Conservation (phyloP, 2,113 vertebrate species). For the Prolemur simus region DNA sequence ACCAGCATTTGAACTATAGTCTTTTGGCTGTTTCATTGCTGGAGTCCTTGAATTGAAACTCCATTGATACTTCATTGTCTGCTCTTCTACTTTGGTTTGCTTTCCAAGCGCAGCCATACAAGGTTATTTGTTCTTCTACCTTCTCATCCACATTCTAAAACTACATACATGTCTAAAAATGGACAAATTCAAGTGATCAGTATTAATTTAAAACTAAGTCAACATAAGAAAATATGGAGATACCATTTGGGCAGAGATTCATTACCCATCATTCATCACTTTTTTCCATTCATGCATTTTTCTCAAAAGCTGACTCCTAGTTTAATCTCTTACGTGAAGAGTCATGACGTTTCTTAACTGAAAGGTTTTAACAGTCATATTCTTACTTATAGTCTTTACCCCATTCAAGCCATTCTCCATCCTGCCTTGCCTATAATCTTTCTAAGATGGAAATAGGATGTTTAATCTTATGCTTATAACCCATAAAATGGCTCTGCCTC, state of each 20-base stretch:
- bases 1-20: background rate
- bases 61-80: background rate
- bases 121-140: background rate
- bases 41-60: background rate
- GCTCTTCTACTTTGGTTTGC: background rate
- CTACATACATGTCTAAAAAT: background rate
- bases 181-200: background rate
- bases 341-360: background rate
- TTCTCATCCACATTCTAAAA: background rate
- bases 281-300: background rate
- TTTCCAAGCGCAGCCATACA: background rate
- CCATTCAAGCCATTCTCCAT: background rate
- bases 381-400: background rate
- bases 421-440: background rate
- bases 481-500: background rate
- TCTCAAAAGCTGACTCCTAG: background rate
- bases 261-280: background rate
- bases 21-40: background rate
- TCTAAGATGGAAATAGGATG: background rate
- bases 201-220: constrained; percentile 29
- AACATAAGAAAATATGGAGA: background rate
- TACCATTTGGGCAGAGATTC: background rate
- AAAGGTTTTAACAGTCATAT: background rate
- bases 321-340: background rate
- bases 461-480: background rate